Evolutionary conservation across 2,797 vertebrate genomes (phyloP).

Genomic region (Poecilia velifera): DNA sequence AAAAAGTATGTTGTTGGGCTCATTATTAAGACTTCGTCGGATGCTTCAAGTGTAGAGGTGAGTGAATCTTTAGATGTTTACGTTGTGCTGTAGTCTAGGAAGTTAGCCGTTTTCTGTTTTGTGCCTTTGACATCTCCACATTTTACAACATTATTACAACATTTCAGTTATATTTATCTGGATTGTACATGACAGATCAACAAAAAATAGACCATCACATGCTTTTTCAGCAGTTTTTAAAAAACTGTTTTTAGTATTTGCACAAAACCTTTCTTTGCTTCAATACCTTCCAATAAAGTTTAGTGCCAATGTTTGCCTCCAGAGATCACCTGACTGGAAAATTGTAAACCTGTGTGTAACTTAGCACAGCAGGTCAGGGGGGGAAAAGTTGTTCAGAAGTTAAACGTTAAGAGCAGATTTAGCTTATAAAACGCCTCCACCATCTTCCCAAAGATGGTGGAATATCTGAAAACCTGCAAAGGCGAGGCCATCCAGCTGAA

Average conservation of each 20-base stretch:
- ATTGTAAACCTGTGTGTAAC: not conserved
- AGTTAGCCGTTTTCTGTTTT: not conserved
- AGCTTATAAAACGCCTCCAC: not conserved
- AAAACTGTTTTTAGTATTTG: not conserved
- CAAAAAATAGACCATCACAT: not conserved
- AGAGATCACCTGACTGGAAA: not conserved
- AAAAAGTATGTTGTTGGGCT: conserved; percentile 99
- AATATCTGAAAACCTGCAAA: not conserved
- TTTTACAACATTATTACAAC: not conserved
- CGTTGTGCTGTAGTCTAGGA: not conserved
- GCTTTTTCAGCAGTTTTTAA: not conserved
- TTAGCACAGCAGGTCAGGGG: not conserved
- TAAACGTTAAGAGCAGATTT: not conserved
- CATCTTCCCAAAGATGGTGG: not conserved
- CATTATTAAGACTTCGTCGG: conserved; percentile 99
- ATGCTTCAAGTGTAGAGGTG: conserved; percentile 96
- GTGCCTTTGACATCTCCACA: not conserved
- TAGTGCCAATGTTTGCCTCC: not conserved
- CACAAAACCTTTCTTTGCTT: not conserved
- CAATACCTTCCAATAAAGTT: not conserved
- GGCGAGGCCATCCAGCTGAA: not conserved
- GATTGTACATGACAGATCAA: not conserved
- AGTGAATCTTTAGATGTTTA: conserved; percentile 56
- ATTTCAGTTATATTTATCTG: not conserved
- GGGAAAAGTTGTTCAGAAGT: not conserved